phyloP scores from a whole-genome alignment of 2,113 vertebrate genomes.

The Erythrocercus mccallii region DNA sequence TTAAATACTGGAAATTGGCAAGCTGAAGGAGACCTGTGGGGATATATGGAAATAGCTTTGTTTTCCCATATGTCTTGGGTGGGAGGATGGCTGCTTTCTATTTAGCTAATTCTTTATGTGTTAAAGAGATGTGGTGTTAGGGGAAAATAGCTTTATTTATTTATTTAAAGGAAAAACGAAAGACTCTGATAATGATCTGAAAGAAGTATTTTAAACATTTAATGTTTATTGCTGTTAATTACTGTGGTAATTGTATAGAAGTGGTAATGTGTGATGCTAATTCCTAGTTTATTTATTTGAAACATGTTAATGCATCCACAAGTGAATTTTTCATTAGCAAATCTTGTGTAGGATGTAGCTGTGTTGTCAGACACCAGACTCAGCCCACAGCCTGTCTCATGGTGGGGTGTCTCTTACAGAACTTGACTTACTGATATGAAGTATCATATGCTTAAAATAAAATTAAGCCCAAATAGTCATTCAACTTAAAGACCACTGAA shows the following conservation, averaged over 20 bases:
- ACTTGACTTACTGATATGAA: neutral
- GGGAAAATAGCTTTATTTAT: neutral
- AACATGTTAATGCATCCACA: neutral
- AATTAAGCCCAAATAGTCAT: neutral
- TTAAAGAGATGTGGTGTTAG: neutral
- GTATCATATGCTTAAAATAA: neutral
- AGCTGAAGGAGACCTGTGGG: neutral
- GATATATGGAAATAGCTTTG: neutral
- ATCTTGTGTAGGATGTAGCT: neutral
- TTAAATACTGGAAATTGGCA: conserved; percentile 4
- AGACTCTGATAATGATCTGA: neutral
- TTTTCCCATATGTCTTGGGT: conserved; percentile 1
- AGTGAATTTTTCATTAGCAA: neutral
- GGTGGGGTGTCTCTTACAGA: neutral
- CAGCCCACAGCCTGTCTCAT: neutral
- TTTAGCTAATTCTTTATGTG: conserved; percentile 25
- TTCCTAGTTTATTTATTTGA: neutral
- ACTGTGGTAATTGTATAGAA: neutral
- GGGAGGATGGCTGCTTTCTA: conserved; percentile 5
- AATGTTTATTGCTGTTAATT: conserved; percentile 10
- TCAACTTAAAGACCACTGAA: neutral
- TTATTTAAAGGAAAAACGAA: neutral
- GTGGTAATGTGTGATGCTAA: neutral
- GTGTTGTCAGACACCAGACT: neutral
- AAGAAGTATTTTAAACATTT: neutral